Evolutionary conservation across 2,797 vertebrate species (phyloP), one percentile per base, ranked within the genome.

Genomic region (Manis pentadactyla): DNA sequence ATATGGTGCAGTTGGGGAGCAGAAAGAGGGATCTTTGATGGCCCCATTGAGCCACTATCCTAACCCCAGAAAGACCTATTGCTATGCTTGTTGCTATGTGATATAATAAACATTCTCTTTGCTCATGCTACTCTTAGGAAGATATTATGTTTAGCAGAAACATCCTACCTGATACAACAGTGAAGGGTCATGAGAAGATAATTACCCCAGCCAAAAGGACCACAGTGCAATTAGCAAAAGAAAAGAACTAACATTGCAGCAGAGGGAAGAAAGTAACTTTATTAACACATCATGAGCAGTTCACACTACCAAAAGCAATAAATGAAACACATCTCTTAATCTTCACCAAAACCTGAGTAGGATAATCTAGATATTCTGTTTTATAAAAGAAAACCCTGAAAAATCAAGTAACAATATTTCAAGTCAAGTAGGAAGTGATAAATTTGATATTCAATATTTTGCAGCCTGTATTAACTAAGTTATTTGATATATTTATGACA

Each of bases 401-500:
- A 93, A 14, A 10, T 71, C 63, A 69, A 81, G 7, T 49, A 57
- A 90, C 77, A 79, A n/a, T 7, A 29, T 7, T 68, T 29, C n/a
- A 0, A 46, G 42, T 84, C 29, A 75, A 86, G 83, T 18, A 69
- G 23, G 31, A 66, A 66, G 75, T 61, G 53, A 31, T 37, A 81
- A 25, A 68, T 71, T 75, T 81, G 75, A 23, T 91, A 82, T 92
- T 64, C 53, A 86, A 75, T 51, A 90, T 61, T 95, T 34, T 97
- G 23, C 31, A 87, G 49, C 96, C 51, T 42, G 91, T 84, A 89
- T 25, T 4, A 83, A 97, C 17, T 94, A 96, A 81, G 42, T 78
- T 89, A 92, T 66, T 96, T 94, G 75, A 87, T 93, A 39, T 95
- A 97, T 97, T 98, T 98, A 97, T 92, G 96, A 93, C 71, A 97